These are phyloP conservation scores for Temnothorax longispinosus DNA, from an alignment of 1,140 invertebrate species.

Conservation along the genomic window DNA sequence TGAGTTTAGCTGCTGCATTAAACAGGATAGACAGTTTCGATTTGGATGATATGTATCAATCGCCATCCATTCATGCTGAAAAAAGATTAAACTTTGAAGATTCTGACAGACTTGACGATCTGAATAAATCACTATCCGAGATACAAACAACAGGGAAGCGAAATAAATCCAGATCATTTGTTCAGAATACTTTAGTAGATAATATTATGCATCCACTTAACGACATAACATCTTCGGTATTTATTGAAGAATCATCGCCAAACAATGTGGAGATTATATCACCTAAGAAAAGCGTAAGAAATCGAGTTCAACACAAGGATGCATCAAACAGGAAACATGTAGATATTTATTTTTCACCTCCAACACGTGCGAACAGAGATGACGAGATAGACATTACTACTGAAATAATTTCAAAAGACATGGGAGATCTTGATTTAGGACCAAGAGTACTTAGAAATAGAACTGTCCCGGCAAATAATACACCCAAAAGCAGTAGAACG, in stretches of 20 bases:
- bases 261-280: background rate
- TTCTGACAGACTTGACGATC: constrained; percentile 49
- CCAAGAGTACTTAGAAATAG: constrained; percentile 66
- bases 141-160: background rate
- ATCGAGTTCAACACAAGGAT: background rate
- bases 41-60: constrained; percentile 28
- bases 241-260: background rate
- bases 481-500: constrained; percentile 11
- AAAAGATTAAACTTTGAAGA: constrained; percentile 76
- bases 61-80: constrained; percentile 54
- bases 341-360: background rate
- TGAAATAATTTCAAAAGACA: background rate
- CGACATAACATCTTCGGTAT: background rate
- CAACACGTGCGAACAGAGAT: background rate
- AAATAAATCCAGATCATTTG: background rate
- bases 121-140: background rate
- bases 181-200: background rate
- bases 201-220: background rate
- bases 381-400: background rate
- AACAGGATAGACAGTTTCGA: constrained; percentile 69
- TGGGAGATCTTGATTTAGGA: background rate
- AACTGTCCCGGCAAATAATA: constrained; percentile 29
- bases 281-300: background rate
- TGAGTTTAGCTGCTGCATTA: constrained; percentile 60
- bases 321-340: background rate